Evolutionary conservation across 2,797 vertebrate species (phyloP).

Genomic region (Dendrocincla fuliginosa): DNA sequence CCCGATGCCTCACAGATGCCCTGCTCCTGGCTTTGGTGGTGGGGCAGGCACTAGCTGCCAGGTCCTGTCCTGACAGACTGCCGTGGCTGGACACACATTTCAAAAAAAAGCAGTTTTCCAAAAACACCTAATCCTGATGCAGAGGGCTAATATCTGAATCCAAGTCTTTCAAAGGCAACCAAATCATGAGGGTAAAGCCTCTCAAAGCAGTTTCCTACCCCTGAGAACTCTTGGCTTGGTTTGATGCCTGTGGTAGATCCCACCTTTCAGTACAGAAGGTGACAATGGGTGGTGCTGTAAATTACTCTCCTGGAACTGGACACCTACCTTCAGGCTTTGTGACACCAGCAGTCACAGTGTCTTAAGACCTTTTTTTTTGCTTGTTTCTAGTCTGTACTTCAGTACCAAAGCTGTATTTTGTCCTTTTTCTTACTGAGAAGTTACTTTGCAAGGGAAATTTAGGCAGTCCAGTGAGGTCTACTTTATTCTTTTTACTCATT

Average conservation of each 20-base stretch:
- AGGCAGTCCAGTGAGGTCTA: not conserved
- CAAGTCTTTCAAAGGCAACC: not conserved
- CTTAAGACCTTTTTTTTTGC: not conserved
- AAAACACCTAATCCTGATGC: not conserved
- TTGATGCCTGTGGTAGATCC: not conserved
- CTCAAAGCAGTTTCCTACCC: not conserved
- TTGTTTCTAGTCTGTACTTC: not conserved
- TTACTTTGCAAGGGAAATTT: not conserved
- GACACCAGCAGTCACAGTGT: not conserved
- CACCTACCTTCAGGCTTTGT: not conserved
- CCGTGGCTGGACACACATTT: not conserved
- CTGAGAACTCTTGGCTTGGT: fast-evolving
- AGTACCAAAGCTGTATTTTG: not conserved
- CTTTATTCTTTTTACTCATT: not conserved
- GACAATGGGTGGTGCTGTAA: fast-evolving
- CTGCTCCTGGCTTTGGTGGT: not conserved
- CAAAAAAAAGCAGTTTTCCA: not conserved
- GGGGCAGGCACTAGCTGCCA: not conserved
- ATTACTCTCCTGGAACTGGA: not conserved
- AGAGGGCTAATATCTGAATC: not conserved
- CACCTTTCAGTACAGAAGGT: fast-evolving
- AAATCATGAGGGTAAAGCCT: fast-evolving
- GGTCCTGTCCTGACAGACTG: not conserved
- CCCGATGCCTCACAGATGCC: fast-evolving
- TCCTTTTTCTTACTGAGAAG: not conserved